Base-by-base conservation (phyloP, 2,113 vertebrate species). In the Oncorhynchus clarkii region DNA sequence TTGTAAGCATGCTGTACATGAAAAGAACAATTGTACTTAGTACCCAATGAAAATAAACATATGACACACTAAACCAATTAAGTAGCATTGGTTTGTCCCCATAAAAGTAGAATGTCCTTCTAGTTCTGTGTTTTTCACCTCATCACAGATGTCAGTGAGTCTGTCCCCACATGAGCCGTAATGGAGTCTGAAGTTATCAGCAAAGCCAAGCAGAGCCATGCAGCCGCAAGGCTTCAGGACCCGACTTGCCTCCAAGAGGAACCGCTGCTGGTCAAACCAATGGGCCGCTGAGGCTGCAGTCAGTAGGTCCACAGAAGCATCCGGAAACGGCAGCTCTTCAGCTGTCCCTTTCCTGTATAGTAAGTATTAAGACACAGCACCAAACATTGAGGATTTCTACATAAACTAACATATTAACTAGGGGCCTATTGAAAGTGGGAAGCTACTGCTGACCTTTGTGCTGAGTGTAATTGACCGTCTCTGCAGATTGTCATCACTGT, bases 161-260 rank as follows among this genome's bases (percentile, higher is more conserved):
- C 80, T 67, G 2, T 95, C 86, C 0, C 92, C 93, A 86, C 93
- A 92, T 78, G 84, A 22, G 1, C 87, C 79, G 0, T 93, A 93
- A 71, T 13, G 67, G 9, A 94, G 1, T 1, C 67, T 86, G 51
- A 77, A 82, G 84, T 77, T 0, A 69, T 84, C 11, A 0, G 51
- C 81, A 84, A 89, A 94, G 72, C 92, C 89, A 76, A 92, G 86
- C 68, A 97, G 78, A 83, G 89, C 92, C 13, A 95, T 29, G 0
- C 95, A 96, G 11, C 95, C 95, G 0, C 78, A 20, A 0, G 93
- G 92, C 77, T 85, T 93, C 45, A 97, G 7, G 57, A 95, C 91
- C 0, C 95, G 90, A 4, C 20, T 34, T 0, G 82, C 92, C 66
- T 96, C 96, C 12, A 67, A 77, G 76, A 94, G 70, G 80, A 97